Evolutionary conservation across 1,140 invertebrate species (phyloP), one percentile per base, ranked within the genome.

Genomic region (Drosophila funebris): DNA sequence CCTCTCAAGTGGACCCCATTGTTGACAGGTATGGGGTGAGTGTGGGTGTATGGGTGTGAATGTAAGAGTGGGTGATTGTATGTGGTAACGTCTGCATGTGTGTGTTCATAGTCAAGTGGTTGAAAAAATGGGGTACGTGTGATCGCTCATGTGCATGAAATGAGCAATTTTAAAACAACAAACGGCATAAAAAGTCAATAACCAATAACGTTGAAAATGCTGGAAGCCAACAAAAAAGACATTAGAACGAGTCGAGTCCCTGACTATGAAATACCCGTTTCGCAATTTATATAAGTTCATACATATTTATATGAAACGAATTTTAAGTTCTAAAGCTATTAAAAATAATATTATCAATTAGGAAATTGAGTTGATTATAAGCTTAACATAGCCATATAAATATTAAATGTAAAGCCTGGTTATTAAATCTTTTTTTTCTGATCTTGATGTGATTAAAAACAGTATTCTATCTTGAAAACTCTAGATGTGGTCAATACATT

Each of bases 101-200:
- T 24, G 20, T 41, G 66, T 41, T 36, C 18, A 43, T 44, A 44
- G 37, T 70, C 67, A 41, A 71, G 63, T 69, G 70, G 48, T 54
- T 29, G 24, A 69, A 68, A 68, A 62, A 70, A 63, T 69, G 69
- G 57, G 69, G 31, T 58, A 76, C 78, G 78, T 81, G 78, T 58
- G 71, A 29, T 64, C 78, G 80, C 18, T 73, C 78, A 77, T 69
- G 78, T 81, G 78, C 73, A 81, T 77, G 37, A 73, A 76, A 81
- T 73, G 69, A 81, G 73, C 78, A 76, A 81, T 74, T 74, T 80
- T 68, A 69, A 80, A 76, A 81, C 53, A 80, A 76, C 57, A 80
- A 80, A 73, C 43, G 48, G 24, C 54, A 58, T 57, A 77, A 71
- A 74, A 74, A 75, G 66, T 77, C 75, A 77, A 77, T 66, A 71